Evolutionary conservation across 2,113 vertebrate species (phyloP), one percentile per base, ranked within the genome.

Genomic region (Syngnathoides biaculeatus): DNA sequence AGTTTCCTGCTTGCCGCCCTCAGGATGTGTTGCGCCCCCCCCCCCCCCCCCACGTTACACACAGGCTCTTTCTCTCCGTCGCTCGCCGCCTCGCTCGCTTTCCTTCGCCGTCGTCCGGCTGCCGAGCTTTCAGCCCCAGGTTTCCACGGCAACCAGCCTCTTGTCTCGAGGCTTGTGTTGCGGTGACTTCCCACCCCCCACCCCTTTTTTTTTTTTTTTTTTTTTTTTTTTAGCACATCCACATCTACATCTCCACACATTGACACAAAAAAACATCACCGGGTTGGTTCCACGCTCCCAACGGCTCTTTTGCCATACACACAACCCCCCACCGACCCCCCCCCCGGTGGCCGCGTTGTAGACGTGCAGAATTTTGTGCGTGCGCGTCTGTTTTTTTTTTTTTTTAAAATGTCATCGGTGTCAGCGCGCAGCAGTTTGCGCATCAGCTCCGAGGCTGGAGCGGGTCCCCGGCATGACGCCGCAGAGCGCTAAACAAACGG

Each of bases 71-170:
- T 70, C 69, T 60, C 26, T 67, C 71, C 17, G 17, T 79, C 43
- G 69, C 70, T 82, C 26, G 2, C 68, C 52, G 53, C 84, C 78
- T 81, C 80, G 76, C 42, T 64, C 81, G 81, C 75, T 74, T 68
- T 83, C 67, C 68, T 79, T 69, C 68, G 82, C 86, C 71, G 64
- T 84, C 79, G 81, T 84, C 84, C 78, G 73, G 76, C 75, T 83
- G 75, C 77, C 26, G 65, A 78, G 84, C 83, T 82, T 85, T 87
- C 77, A 77, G 87, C 75, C 87, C 77, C 70, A 73, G 88, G 91
- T 92, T 92, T 89, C 91, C 91, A 91, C 74, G 87, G 91, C 88
- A 92, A 92, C 91, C 88, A 88, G 60, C 85, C 77, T 91, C 87
- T 90, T 89, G 84, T 90, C 86, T 92, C 80, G 76, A 88, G 88